A percentile compares a stretch with the other conserved stretches of the same genome.
phyloP scores from a whole-genome alignment of 2,888 invertebrate species.

The Drosophila atroscutellata region DNA sequence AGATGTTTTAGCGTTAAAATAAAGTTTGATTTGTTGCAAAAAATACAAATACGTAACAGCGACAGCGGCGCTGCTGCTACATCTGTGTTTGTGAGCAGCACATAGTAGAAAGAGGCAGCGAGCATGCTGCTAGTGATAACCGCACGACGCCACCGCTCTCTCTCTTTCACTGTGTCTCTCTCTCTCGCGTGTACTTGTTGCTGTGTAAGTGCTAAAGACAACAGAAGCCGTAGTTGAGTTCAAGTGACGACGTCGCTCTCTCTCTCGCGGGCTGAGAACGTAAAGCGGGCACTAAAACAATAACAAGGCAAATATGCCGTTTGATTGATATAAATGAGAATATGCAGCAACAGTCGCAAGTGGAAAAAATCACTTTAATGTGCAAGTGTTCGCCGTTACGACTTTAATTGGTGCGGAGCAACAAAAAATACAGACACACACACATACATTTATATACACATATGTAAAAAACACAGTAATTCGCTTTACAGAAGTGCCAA shows the following conservation, averaged over 20 bases:
- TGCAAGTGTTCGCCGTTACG: conserved; percentile 51
- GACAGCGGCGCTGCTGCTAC: conserved; percentile 39
- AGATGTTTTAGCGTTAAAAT: conserved; percentile 16
- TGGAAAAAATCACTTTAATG: conserved; percentile 57
- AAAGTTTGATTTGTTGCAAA: conserved; percentile 65
- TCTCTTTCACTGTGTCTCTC: conserved; percentile 4
- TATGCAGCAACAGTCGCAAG: conserved; percentile 59
- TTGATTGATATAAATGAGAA: conserved; percentile 73
- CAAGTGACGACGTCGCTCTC: conserved; percentile 63
- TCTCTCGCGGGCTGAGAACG: conserved; percentile 38
- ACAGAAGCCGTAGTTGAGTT: conserved; percentile 77
- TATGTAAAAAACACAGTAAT: conserved; percentile 28
- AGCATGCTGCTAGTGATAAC: conserved; percentile 58
- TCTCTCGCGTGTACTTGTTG: conserved; percentile 46
- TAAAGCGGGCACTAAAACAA: conserved; percentile 31
- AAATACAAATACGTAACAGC: conserved; percentile 71
- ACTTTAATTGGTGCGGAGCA: conserved; percentile 58
- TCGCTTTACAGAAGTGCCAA: conserved; percentile 42
- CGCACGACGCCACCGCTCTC: conserved; percentile 39
- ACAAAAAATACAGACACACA: conserved; percentile 25
- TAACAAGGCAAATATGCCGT: conserved; percentile 43
- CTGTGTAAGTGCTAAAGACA: conserved; percentile 45
- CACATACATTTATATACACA: not conserved
- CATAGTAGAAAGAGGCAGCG: conserved; percentile 23
- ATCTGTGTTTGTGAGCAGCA: conserved; percentile 41